Conservation (phyloP, 2,888 invertebrate genomes). For the Dryobota labecula region DNA sequence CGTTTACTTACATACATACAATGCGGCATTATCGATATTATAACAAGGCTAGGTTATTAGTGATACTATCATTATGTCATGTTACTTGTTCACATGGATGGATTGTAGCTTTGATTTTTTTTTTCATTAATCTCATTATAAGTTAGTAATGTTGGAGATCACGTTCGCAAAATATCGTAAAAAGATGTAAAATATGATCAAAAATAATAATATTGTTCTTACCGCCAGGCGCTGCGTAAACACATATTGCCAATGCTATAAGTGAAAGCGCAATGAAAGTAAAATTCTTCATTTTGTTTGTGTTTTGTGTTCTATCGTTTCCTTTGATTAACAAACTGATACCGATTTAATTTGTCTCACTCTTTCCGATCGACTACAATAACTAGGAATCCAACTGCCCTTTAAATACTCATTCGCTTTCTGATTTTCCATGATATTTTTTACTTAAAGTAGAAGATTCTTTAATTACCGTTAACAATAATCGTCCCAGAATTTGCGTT, state of each 20-base stretch:
- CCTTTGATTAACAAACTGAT: background rate
- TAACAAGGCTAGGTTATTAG: constrained; percentile 2
- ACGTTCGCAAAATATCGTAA: background rate
- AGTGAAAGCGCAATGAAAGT: constrained; percentile 58
- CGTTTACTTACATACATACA: background rate
- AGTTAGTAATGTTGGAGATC: background rate
- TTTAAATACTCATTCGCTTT: constrained; percentile 67
- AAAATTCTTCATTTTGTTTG: constrained; percentile 66
- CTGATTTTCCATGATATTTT: constrained; percentile 38
- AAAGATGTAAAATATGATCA: background rate
- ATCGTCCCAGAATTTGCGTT: constrained; percentile 20
- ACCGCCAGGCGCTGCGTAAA: constrained; percentile 65
- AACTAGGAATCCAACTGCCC: constrained; percentile 9
- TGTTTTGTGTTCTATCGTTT: constrained; percentile 14
- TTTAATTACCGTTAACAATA: constrained; percentile 41
- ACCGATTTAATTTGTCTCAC: background rate
- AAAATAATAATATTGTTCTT: constrained; percentile 36
- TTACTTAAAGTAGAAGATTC: constrained; percentile 54
- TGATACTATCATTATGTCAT: constrained; percentile 16
- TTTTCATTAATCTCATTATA: background rate
- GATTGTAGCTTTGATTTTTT: background rate
- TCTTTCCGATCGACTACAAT: constrained; percentile 34
- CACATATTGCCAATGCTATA: constrained; percentile 58
- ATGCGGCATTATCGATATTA: constrained; percentile 1
- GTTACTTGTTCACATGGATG: background rate